Evolutionary conservation across 2,888 invertebrate genomes (phyloP).

Genomic region (Pycnomerus fuliginosus): DNA sequence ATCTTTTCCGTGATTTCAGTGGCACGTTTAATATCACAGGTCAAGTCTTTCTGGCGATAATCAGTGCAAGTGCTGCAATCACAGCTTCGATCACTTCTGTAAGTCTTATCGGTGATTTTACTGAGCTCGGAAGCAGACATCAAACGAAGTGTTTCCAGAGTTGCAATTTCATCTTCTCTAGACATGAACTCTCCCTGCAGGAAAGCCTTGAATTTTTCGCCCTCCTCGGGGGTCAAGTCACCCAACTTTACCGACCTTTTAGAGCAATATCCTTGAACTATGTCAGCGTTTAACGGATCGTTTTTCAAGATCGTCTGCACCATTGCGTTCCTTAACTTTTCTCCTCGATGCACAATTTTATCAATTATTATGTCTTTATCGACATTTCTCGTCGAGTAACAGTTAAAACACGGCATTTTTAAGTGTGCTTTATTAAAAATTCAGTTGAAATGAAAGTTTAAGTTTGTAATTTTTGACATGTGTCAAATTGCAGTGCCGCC

Average conservation of each 20-base stretch:
- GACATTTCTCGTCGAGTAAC: constrained; percentile 7
- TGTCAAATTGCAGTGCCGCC: too few species aligned
- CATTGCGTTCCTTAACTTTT: constrained; percentile 48
- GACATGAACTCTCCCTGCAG: constrained; percentile 51
- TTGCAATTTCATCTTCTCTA: constrained; percentile 47
- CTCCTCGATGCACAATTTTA: constrained; percentile 43
- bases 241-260: constrained; percentile 5
- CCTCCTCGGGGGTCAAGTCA: constrained; percentile 25
- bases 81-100: constrained; percentile 28
- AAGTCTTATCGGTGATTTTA: constrained; percentile 41
- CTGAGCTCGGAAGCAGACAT: constrained; percentile 49
- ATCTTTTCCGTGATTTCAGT: constrained; percentile 28
- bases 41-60: constrained; percentile 38
- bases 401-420: constrained; percentile 22
- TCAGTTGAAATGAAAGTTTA: too few species aligned
- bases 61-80: constrained; percentile 46
- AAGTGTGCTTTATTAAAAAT: too few species aligned
- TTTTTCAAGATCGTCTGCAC: constrained; percentile 49
- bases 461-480: too few species aligned
- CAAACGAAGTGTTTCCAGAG: constrained; percentile 49
- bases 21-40: constrained; percentile 32
- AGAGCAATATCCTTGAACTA: constrained; percentile 29
- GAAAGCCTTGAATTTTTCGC: constrained; percentile 42
- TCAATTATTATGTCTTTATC: constrained; percentile 30
- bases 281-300: constrained; percentile 45